Evolutionary conservation across 2,797 vertebrate species (phyloP).

Genomic region (Phylloscopus collybita): DNA sequence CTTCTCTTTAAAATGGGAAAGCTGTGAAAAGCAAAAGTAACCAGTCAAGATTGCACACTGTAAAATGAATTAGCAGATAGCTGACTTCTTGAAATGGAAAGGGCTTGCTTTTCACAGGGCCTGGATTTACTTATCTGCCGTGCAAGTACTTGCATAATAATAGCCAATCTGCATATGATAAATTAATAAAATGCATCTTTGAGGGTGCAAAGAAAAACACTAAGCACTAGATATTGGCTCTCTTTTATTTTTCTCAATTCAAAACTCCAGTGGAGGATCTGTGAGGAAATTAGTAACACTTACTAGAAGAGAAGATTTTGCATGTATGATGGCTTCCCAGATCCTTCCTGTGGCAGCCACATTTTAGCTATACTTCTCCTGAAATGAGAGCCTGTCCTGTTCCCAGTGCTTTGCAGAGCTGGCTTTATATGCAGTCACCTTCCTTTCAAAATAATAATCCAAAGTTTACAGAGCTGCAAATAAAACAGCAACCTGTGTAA

Average conservation of each 20-base stretch:
- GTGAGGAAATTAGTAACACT: neutral
- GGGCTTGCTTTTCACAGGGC: neutral
- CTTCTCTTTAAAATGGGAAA: neutral
- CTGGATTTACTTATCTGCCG: conserved; percentile 18
- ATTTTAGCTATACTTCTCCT: neutral
- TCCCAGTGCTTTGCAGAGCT: neutral
- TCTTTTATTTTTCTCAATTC: neutral
- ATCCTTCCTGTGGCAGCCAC: neutral
- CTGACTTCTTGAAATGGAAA: conserved; percentile 34
- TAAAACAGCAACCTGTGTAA: neutral
- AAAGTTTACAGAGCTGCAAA: conserved; percentile 10
- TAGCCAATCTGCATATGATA: neutral
- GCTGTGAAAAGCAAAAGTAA: neutral
- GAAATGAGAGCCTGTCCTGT: neutral
- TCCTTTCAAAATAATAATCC: conserved; percentile 22
- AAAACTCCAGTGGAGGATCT: neutral
- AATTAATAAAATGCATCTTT: conserved; percentile 22
- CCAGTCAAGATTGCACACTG: neutral
- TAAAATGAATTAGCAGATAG: conserved; percentile 21
- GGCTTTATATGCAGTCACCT: neutral
- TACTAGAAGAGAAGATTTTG: neutral
- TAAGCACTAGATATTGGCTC: neutral
- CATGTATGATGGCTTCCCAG: neutral
- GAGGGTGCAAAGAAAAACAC: neutral
- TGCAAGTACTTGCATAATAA: conserved; percentile 20